phyloP scores from a whole-genome alignment of 2,888 invertebrate species.

The Sinopyrophorus schimmeli region DNA sequence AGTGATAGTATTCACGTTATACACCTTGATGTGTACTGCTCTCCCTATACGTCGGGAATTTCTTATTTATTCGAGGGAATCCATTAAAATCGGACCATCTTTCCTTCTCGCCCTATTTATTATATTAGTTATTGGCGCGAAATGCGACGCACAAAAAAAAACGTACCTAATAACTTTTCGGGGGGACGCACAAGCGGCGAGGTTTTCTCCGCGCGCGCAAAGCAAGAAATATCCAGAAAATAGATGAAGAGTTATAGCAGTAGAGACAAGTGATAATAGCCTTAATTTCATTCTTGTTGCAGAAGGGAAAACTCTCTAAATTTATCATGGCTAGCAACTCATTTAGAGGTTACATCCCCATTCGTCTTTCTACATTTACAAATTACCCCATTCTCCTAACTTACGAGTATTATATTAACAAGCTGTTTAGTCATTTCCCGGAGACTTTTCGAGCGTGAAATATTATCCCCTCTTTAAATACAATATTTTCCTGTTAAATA shows the following conservation, averaged over 20 bases:
- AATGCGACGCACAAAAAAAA: not conserved
- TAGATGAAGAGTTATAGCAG: constrained; percentile 54
- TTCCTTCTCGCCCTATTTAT: no score
- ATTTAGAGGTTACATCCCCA: constrained; percentile 51
- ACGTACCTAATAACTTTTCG: not conserved
- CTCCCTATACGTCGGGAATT: constrained; percentile 1
- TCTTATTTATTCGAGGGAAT: no score
- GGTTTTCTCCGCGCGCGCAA: not conserved
- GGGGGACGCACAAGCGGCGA: not conserved
- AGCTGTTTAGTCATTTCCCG: constrained; percentile 42
- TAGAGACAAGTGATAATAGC: constrained; percentile 56
- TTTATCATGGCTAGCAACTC: constrained; percentile 53
- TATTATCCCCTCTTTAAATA: no score
- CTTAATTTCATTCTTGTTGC: constrained; percentile 52
- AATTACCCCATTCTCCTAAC: constrained; percentile 48
- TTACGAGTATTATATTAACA: constrained; percentile 44
- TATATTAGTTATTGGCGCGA: no score
- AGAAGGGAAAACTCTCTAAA: constrained; percentile 45
- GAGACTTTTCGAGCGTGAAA: constrained; percentile 16
- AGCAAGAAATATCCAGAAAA: constrained; percentile 34
- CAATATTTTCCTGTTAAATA: no score
- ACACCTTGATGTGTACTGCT: constrained; percentile 5
- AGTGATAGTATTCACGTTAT: constrained; percentile 14
- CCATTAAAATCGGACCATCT: not conserved
- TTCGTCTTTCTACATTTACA: constrained; percentile 47